These are phyloP conservation scores for Eristalis pertinax DNA, from an alignment of 2,888 invertebrate genomes.

Conservation along the genomic window DNA sequence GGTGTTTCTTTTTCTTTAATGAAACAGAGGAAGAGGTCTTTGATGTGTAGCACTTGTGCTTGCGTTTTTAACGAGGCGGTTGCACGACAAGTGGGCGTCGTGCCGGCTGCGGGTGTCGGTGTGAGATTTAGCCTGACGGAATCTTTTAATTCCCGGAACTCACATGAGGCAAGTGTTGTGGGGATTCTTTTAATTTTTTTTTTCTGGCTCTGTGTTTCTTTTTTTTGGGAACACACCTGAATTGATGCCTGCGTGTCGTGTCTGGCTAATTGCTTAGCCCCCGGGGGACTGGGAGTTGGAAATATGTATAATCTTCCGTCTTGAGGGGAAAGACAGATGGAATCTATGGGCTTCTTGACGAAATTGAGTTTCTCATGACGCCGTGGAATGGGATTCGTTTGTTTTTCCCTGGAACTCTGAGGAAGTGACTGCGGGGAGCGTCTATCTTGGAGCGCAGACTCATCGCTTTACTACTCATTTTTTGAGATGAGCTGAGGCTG, in stretches of 20 bases:
- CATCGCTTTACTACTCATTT: too few species aligned
- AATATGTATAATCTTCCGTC: too few species aligned
- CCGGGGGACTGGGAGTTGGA: not conserved
- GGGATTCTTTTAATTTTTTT: too few species aligned
- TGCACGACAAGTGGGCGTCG: not conserved
- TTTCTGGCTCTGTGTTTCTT: not conserved
- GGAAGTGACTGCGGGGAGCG: too few species aligned
- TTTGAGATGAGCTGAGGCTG: too few species aligned
- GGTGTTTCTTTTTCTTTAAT: not conserved
- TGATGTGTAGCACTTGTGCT: not conserved
- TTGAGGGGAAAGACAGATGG: too few species aligned
- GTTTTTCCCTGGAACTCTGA: too few species aligned
- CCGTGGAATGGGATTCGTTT: too few species aligned
- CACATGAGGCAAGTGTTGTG: not conserved
- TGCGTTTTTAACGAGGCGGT: not conserved
- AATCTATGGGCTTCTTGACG: too few species aligned
- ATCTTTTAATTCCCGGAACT: slow-evolving; percentile 4
- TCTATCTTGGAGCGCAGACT: too few species aligned
- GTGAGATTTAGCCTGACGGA: not conserved
- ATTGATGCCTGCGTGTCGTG: not conserved
- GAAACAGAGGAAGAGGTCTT: not conserved
- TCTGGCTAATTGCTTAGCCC: not conserved
- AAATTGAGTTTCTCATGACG: too few species aligned
- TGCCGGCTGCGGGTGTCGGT: not conserved
- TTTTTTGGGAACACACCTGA: not conserved